Conservation (phyloP, 1,140 invertebrate species). For the Phortica variegata region DNA sequence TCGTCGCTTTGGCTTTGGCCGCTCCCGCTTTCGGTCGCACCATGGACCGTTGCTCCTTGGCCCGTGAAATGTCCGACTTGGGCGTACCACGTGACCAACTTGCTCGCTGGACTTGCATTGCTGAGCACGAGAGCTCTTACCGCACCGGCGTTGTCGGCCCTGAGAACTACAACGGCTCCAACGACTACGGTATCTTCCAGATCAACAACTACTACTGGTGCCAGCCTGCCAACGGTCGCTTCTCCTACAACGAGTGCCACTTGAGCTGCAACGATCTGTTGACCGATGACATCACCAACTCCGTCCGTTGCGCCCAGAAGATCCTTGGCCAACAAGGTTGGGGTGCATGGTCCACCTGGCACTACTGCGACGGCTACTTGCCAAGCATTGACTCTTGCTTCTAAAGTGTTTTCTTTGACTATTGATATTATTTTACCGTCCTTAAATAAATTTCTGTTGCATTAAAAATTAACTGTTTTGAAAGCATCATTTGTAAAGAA, state of each 20-base stretch:
- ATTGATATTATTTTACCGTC: too few relatives aligned
- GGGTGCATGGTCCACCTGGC: constrained; percentile 16
- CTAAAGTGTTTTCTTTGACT: too few relatives aligned
- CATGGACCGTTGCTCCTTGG: too few relatives aligned
- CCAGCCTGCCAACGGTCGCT: neutral
- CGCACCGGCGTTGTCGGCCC: constrained; percentile 1
- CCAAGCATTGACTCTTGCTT: constrained; percentile 14
- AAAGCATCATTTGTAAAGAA: too few relatives aligned
- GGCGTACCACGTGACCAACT: too few relatives aligned
- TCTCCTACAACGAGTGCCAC: constrained; percentile 7
- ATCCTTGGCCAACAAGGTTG: constrained; percentile 17
- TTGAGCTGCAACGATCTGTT: constrained; percentile 9
- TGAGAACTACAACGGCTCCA: constrained; percentile 24
- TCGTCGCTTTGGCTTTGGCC: constrained; percentile 3
- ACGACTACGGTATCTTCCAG: too few relatives aligned
- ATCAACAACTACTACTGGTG: constrained; percentile 25
- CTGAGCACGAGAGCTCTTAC: constrained; percentile 14
- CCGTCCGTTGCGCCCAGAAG: constrained; percentile 12
- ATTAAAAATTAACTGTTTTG: too few relatives aligned
- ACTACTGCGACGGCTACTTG: constrained; percentile 8
- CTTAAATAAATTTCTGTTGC: too few relatives aligned
- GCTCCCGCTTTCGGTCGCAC: constrained; percentile 1
- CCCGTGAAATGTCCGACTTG: too few relatives aligned
- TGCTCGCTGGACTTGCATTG: too few relatives aligned
- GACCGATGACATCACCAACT: too few relatives aligned